Conservation (phyloP, 2,888 invertebrate species). For the Cybosia mesomella region DNA sequence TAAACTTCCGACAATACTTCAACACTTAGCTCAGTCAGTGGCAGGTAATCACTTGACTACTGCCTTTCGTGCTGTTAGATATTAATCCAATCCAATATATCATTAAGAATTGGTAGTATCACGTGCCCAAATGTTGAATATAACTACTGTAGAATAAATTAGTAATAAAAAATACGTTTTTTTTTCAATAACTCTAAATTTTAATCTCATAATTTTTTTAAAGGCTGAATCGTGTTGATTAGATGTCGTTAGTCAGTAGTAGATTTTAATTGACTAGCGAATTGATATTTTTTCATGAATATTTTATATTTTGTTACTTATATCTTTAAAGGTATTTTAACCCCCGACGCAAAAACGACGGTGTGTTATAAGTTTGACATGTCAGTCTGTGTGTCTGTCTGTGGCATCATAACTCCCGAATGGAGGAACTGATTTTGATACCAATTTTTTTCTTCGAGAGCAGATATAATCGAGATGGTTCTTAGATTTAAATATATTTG, state of each 20-base stretch:
- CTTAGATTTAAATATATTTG: too few relatives aligned
- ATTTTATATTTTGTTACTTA: not conserved
- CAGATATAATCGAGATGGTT: too few relatives aligned
- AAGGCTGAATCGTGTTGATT: constrained; percentile 6
- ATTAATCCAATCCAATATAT: not conserved
- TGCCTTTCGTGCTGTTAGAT: not conserved
- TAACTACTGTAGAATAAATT: constrained; percentile 10
- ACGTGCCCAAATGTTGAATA: not conserved
- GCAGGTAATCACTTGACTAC: not conserved
- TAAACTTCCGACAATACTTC: too few relatives aligned
- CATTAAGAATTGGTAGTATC: not conserved
- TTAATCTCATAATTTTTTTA: not conserved
- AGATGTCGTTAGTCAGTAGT: constrained; percentile 11
- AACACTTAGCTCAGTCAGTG: too few relatives aligned
- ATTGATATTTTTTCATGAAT: constrained; percentile 10
- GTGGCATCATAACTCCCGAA: too few relatives aligned
- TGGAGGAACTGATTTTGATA: too few relatives aligned
- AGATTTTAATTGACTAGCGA: constrained; percentile 11
- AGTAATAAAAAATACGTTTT: constrained; percentile 2
- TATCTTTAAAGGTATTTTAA: not conserved
- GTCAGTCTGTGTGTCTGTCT: too few relatives aligned
- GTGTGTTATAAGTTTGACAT: too few relatives aligned
- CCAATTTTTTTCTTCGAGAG: too few relatives aligned
- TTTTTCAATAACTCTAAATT: constrained; percentile 2
- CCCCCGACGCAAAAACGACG: too few relatives aligned